phyloP scores from a whole-genome alignment of 2,113 vertebrate genomes.

The Saccopteryx leptura region DNA sequence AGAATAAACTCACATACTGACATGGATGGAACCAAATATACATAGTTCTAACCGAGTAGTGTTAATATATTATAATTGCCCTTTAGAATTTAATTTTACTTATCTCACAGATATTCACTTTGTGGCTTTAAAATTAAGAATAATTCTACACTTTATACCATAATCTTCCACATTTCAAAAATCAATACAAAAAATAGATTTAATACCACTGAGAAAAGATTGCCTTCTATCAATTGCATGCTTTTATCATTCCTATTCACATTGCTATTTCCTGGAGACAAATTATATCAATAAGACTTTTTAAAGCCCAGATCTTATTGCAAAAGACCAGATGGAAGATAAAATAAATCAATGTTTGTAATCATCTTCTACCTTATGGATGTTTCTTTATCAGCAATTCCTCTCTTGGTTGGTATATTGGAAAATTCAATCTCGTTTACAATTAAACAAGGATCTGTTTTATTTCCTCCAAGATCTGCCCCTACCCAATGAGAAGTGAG shows the following conservation, averaged over 20 bases:
- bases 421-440: conserved; percentile 84
- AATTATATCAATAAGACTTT: neutral
- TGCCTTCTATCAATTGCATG: conserved; percentile 36
- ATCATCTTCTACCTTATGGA: conserved; percentile 90
- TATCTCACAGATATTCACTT: conserved; percentile 37
- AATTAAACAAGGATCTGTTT: conserved; percentile 84
- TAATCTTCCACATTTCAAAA: conserved; percentile 69
- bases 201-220: conserved; percentile 54
- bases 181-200: conserved; percentile 68
- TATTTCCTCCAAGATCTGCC: conserved; percentile 84
- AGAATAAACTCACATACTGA: neutral
- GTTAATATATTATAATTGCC: neutral
- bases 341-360: conserved; percentile 68
- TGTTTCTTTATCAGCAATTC: conserved; percentile 84
- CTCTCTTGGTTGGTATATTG: conserved; percentile 84
- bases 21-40: neutral
- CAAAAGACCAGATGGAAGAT: conserved; percentile 63
- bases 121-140: conserved; percentile 63
- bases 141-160: neutral
- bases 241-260: conserved; percentile 58
- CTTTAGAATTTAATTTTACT: conserved; percentile 48
- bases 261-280: conserved; percentile 67
- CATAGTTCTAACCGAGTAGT: neutral
- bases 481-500: conserved; percentile 90
- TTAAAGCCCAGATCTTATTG: neutral